Evolutionary conservation across 2,113 vertebrate species (phyloP), one percentile per base, ranked within the genome.

Genomic region (Hippopotamus amphibius): DNA sequence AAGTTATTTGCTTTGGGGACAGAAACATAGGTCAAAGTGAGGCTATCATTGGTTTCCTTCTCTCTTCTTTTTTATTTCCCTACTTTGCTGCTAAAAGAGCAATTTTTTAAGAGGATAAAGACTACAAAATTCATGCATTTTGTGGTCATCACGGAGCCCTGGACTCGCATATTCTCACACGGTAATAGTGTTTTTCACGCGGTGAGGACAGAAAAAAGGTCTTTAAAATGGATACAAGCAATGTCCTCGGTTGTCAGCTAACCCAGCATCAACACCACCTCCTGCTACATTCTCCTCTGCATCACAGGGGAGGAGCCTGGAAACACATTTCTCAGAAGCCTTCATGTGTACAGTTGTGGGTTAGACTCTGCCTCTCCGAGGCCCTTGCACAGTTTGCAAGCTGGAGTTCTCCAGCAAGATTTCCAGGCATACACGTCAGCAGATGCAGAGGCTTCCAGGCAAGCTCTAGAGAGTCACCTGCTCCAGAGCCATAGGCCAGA

Each of bases 291-390:
- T 65, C 30, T 84, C 82, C 16, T 76, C 66, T 71, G 1, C 15
- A 63, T 68, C 82, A 46, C 55, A 77, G 43, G 14, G 7, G 6
- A 68, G 65, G 5, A 66, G 43, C 22, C 48, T 53, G 5, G 30
- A 69, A 72, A 84, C 15, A 79, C 65, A 57, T 33, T 92, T 95
- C 92, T 76, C 79, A 93, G 71, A 93, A 93, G 46, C 81, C 74
- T 68, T 33, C 16, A 33, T 48, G 30, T 5, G 14, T 63, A 11
- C 37, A 24, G 14, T 48, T 69, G 2, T 81, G 86, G 30, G 15
- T 48, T 41, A 53, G 21, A 41, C 16, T 77, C 33, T 30, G 82
- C 68, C 50, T 92, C 43, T 90, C 33, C 69, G 30, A n/a, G 61
- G 48, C 22, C 4, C 69, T 83, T 55, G 72, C 66, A 28, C 16